Conservation (phyloP, 2,797 vertebrate genomes). For the Capromys pilorides region DNA sequence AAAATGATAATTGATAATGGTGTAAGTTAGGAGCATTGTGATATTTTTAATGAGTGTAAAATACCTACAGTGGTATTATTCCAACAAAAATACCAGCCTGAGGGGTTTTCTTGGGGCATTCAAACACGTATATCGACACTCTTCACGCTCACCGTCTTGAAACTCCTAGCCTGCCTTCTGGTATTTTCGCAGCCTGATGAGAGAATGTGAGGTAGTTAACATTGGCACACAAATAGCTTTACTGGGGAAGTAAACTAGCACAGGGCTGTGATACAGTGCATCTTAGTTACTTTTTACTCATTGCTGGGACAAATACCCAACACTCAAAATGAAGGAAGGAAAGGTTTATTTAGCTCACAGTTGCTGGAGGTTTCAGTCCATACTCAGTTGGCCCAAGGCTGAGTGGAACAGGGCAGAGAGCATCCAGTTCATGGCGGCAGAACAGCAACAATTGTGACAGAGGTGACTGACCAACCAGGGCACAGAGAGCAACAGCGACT, state of each 20-base stretch:
- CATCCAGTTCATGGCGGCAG: too few relatives aligned
- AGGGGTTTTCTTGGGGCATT: not conserved
- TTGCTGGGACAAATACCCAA: too few relatives aligned
- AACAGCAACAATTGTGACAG: too few relatives aligned
- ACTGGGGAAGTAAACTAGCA: not conserved
- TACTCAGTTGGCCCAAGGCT: too few relatives aligned
- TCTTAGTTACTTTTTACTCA: too few relatives aligned
- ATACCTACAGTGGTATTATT: not conserved
- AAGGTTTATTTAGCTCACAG: too few relatives aligned
- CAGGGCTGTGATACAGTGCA: not conserved
- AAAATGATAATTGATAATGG: not conserved
- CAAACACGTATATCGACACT: not conserved
- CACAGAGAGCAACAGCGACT: too few relatives aligned
- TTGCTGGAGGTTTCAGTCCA: too few relatives aligned
- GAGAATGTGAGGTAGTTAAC: not conserved
- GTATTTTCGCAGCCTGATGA: not conserved
- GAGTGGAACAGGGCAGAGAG: too few relatives aligned
- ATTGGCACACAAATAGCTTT: not conserved
- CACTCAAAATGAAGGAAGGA: too few relatives aligned
- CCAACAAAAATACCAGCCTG: not conserved
- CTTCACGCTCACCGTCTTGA: not conserved
- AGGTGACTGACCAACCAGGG: too few relatives aligned
- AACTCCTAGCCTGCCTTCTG: not conserved
- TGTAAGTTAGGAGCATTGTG: not conserved
- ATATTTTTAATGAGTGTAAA: not conserved